Conservation (phyloP, 2,113 vertebrate genomes). For the Ophiodon elongatus region DNA sequence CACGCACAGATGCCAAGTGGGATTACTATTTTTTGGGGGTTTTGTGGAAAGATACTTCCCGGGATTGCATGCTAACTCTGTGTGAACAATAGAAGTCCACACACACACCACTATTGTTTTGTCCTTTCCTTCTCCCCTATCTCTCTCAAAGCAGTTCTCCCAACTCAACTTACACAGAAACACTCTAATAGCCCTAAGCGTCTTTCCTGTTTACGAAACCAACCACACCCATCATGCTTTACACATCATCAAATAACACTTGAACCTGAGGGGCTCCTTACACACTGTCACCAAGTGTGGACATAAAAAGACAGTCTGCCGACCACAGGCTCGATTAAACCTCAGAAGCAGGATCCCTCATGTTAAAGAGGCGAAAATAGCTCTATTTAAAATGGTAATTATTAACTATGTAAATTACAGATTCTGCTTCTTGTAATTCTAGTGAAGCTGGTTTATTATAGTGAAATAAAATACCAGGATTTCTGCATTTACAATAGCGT, state of each 20-base stretch:
- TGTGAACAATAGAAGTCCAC: slow-evolving; percentile 66
- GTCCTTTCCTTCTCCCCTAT: slow-evolving; percentile 53
- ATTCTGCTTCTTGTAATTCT: slow-evolving; percentile 9
- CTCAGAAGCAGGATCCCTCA: slow-evolving; percentile 17
- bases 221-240: slow-evolving; percentile 57
- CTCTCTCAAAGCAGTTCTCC: slow-evolving; percentile 41
- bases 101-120: slow-evolving; percentile 66
- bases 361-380: slow-evolving; percentile 23
- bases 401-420: slow-evolving; percentile 45
- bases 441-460: neutral
- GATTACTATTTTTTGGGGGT: slow-evolving; percentile 45
- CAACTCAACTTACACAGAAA: slow-evolving; percentile 53
- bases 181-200: slow-evolving; percentile 46
- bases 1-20: slow-evolving; percentile 12
- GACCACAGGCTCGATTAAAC: slow-evolving; percentile 46
- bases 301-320: slow-evolving; percentile 44
- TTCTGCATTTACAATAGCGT: neutral
- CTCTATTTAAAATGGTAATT: slow-evolving; percentile 33
- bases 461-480: neutral
- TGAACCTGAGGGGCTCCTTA: slow-evolving; percentile 46
- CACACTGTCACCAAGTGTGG: slow-evolving; percentile 41
- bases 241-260: slow-evolving; percentile 47
- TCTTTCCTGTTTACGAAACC: slow-evolving; percentile 75
- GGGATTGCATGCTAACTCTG: slow-evolving; percentile 54
- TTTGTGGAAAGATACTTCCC: slow-evolving; percentile 68